phyloP scores from a whole-genome alignment of 2,888 invertebrate genomes.

The Andrena camellia region DNA sequence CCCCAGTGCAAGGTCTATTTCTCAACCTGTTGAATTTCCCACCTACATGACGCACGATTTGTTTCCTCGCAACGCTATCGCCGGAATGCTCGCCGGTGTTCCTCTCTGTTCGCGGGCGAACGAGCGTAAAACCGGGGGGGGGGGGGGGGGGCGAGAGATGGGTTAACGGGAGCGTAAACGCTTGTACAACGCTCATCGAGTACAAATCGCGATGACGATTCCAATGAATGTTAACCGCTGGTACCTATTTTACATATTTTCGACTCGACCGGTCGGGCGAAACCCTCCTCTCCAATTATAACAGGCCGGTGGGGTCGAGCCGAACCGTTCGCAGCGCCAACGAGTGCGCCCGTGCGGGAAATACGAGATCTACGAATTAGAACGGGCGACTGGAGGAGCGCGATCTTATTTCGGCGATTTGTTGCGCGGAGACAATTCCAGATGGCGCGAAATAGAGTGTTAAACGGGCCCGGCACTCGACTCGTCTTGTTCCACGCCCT shows the following conservation, averaged over 20 bases:
- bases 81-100: conserved; percentile 38
- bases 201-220: conserved; percentile 50
- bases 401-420: conserved; percentile 25
- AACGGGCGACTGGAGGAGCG: not conserved
- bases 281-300: conserved; percentile 3
- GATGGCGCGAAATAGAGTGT: conserved; percentile 16
- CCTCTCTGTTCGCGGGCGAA: conserved; percentile 10
- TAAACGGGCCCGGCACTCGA: not conserved
- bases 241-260: conserved; percentile 49
- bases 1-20: conserved; percentile 49
- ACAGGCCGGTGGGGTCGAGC: not conserved
- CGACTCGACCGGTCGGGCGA: conserved; percentile 32
- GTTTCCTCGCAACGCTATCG: conserved; percentile 57
- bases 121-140: conserved; percentile 1
- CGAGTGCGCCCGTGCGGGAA: not conserved
- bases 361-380: conserved; percentile 3
- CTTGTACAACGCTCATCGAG: conserved; percentile 18
- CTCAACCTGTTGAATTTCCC: conserved; percentile 71
- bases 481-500: not conserved
- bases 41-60: conserved; percentile 65
- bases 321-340: too few species aligned
- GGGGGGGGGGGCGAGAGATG: conserved; percentile 15
- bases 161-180: conserved; percentile 32
- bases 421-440: conserved; percentile 9
- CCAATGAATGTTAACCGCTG: conserved; percentile 42